These are phyloP conservation scores for Podargus strigoides DNA, from an alignment of 2,797 vertebrate species.

Conservation along the genomic window DNA sequence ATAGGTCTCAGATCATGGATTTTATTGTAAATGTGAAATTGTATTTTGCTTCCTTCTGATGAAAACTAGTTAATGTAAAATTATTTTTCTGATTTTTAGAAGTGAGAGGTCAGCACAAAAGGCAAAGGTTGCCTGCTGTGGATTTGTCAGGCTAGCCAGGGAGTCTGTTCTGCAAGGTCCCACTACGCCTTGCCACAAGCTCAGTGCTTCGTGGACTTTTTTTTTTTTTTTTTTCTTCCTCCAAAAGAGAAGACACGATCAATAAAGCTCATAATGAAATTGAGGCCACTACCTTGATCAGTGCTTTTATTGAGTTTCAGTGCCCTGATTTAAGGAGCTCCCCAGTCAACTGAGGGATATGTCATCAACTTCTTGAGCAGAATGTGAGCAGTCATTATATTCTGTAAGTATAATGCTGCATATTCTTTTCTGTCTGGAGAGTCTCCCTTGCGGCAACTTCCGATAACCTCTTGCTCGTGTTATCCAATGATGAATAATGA, in stretches of 20 bases:
- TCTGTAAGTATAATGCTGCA: neutral
- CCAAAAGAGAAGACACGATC: neutral
- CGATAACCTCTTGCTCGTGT: neutral
- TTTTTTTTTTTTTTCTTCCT: too few relatives aligned
- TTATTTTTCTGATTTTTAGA: neutral
- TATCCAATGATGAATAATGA: neutral
- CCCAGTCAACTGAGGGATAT: neutral
- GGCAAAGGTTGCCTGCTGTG: neutral
- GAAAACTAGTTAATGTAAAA: neutral
- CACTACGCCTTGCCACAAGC: neutral
- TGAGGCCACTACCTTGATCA: neutral
- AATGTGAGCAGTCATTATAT: neutral
- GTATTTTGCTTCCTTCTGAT: neutral
- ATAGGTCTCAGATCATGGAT: neutral
- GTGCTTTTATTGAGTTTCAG: neutral
- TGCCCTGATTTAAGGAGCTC: neutral
- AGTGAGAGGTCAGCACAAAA: neutral
- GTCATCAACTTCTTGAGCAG: neutral
- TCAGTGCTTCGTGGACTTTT: neutral
- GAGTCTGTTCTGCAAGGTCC: neutral
- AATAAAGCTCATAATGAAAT: conserved; percentile 27
- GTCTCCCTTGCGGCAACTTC: neutral
- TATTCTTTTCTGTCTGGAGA: neutral
- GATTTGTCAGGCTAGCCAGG: neutral
- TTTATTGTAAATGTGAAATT: neutral